Conservation (phyloP, 1,140 invertebrate species). For the Oryctes rhinoceros region DNA sequence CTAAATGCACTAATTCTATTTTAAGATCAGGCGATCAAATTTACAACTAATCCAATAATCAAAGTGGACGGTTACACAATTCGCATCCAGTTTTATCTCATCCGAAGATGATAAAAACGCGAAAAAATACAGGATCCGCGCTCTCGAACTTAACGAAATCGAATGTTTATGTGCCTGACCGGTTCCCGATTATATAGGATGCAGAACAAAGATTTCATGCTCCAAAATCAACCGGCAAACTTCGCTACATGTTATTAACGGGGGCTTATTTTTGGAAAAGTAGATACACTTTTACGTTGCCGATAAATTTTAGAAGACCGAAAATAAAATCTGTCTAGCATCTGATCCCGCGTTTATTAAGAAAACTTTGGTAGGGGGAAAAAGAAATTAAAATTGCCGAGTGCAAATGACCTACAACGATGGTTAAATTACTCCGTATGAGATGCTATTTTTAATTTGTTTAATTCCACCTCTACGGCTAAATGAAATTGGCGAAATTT, state of each 20-base stretch:
- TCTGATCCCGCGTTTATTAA: not conserved
- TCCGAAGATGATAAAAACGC: not conserved
- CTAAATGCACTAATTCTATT: not conserved
- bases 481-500: no score
- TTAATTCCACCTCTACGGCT: no score
- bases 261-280: slow-evolving; percentile 22
- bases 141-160: not conserved
- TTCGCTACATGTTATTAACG: not conserved
- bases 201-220: slow-evolving; percentile 30
- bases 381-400: no score
- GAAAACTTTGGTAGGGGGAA: no score
- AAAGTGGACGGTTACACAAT: not conserved
- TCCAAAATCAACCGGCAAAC: not conserved
- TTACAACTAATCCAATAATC: not conserved
- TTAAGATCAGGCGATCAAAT: not conserved
- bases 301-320: not conserved
- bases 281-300: not conserved
- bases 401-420: no score
- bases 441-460: no score
- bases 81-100: not conserved
- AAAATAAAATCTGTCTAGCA: not conserved
- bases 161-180: not conserved
- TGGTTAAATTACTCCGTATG: no score
- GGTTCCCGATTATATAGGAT: slow-evolving; percentile 12
- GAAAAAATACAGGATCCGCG: not conserved